Evolutionary conservation across 2,888 invertebrate species (phyloP).

Genomic region (Abrostola tripartita): DNA sequence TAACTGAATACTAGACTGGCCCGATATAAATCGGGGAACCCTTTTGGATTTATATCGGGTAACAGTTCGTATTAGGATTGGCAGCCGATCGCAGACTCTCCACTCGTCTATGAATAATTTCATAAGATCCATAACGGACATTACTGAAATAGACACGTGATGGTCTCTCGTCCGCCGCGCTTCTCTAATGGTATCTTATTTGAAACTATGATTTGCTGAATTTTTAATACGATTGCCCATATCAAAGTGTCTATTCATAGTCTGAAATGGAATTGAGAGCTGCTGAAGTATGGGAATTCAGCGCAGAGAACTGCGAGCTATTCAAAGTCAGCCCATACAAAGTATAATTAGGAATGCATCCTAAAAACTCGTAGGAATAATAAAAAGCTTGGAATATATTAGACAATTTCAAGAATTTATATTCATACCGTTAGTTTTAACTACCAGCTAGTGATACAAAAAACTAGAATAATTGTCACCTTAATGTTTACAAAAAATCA

Average conservation of each 20-base stretch:
- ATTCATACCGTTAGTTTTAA: too few relatives aligned
- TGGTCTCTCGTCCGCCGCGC: conserved; percentile 9
- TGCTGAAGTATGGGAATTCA: neutral
- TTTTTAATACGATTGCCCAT: conserved; percentile 9
- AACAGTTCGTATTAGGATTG: conserved; percentile 32
- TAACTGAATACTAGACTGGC: too few relatives aligned
- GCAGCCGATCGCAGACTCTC: conserved; percentile 36
- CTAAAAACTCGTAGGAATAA: too few relatives aligned
- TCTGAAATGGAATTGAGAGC: neutral
- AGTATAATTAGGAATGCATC: too few relatives aligned
- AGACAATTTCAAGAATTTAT: too few relatives aligned
- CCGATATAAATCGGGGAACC: conserved; percentile 7
- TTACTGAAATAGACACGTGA: conserved; percentile 51
- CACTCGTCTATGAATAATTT: conserved; percentile 64
- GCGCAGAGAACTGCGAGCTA: too few relatives aligned
- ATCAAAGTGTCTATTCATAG: neutral
- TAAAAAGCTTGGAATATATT: too few relatives aligned
- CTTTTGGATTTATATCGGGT: conserved; percentile 13
- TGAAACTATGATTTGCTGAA: conserved; percentile 18
- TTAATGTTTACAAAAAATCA: too few relatives aligned
- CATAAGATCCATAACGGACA: conserved; percentile 60
- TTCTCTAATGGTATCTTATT: conserved; percentile 27
- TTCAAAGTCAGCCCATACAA: too few relatives aligned
- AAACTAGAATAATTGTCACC: too few relatives aligned
- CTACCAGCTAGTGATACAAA: too few relatives aligned